Evolutionary conservation across 2,888 invertebrate genomes (phyloP), one percentile per base, ranked within the genome.

Genomic region (Ichneumoninae sp.): DNA sequence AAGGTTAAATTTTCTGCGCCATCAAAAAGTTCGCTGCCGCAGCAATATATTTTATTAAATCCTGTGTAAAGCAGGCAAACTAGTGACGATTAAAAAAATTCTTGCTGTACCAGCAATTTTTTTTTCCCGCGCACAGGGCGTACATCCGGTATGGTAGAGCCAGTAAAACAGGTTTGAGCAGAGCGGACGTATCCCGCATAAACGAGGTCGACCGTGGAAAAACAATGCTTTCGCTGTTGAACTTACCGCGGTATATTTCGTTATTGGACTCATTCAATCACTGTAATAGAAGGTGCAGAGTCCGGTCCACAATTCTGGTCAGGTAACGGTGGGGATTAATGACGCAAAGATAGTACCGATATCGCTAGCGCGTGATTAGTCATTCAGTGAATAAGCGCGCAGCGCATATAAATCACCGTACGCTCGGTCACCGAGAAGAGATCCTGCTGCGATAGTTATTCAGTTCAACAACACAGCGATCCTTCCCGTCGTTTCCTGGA

Each of bases 321-420:
- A 26, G 26, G 71, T 40, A 30, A 47, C 36, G 50, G 69, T 52
- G 44, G 80, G 60, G 57, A 81, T 69, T 36, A 73, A 60, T 77
- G 65, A 63, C 71, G 60, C 81, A 36, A 66, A 66, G 44, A 82
- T 33, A 82, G 47, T 40, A 66, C 13, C 77, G 71, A 71, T 76
- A 82, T 77, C 66, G 36, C 33, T 30, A n/a, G n/a, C n/a, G 19
- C 36, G 54, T 40, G 52, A 82, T 82, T 82, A 82, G 77, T 82
- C 82, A 77, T 73, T 76, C 66, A 4, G n/a, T 47, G 44, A 47
- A 44, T 54, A 22, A 54, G n/a, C 16, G 63, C 63, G 30, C 33
- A 6, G n/a, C 16, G 1, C 30, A 33, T 63, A 33, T 57, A 57
- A 57, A 57, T 57, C 22, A 57, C 19, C 22, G 19, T 54, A 54